phyloP scores from a whole-genome alignment of 2,888 invertebrate genomes.

The Leptinotarsa juncta region DNA sequence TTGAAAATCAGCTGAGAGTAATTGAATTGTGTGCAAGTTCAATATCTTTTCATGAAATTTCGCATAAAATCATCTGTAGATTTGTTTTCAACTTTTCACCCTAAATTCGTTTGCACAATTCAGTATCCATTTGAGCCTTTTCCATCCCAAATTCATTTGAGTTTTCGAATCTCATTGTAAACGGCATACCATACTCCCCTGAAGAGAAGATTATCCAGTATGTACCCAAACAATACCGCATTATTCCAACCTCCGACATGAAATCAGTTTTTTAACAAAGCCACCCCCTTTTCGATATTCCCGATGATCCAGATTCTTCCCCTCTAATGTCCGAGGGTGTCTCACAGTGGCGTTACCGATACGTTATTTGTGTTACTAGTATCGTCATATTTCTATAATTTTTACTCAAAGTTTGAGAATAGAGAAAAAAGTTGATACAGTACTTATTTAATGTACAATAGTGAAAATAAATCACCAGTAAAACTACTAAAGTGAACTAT shows the following conservation, averaged over 20 bases:
- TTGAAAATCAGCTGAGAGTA: no score
- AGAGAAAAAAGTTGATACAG: no score
- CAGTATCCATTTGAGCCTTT: not conserved
- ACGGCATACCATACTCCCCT: conserved; percentile 1
- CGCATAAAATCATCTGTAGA: no score
- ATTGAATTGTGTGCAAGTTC: no score
- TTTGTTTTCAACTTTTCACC: no score
- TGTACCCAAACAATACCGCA: conserved; percentile 39
- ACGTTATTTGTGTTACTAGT: not conserved
- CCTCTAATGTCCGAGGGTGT: conserved; percentile 30
- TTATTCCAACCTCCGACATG: conserved; percentile 42
- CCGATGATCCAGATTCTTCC: conserved; percentile 37
- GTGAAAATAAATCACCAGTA: no score
- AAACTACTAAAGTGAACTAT: no score
- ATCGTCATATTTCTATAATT: not conserved
- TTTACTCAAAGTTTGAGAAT: no score
- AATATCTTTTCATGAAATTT: no score
- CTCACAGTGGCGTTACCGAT: conserved; percentile 21
- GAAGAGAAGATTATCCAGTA: conserved; percentile 24
- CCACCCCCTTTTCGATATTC: conserved; percentile 41
- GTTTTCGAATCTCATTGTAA: conserved; percentile 12
- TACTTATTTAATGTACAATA: no score
- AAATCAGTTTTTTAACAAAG: conserved; percentile 50
- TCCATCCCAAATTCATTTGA: not conserved
- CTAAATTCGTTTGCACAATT: not conserved